A percentile compares a stretch with the other conserved stretches of the same genome.
Conservation (phyloP, 2,113 vertebrate species). For the Poecilia latipinna region DNA sequence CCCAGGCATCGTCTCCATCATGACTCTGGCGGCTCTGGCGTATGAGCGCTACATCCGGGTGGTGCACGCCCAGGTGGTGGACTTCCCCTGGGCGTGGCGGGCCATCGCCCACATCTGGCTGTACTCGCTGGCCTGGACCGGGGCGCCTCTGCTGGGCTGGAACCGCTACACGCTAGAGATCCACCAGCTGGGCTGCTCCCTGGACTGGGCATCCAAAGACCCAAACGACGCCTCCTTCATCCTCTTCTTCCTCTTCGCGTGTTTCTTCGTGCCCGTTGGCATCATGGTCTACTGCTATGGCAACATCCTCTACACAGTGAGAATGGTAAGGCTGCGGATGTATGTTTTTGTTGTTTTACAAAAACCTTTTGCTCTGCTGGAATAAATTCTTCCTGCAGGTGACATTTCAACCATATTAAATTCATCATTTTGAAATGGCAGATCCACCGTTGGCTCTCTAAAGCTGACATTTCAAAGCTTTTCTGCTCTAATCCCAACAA, state of each 20-base stretch:
- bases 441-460: neutral
- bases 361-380: too few species aligned
- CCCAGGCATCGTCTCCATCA: constrained; percentile 91
- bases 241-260: constrained; percentile 90
- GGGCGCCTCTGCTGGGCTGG: constrained; percentile 91
- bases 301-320: constrained; percentile 89
- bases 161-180: constrained; percentile 91
- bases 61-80: constrained; percentile 89
- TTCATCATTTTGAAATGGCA: neutral
- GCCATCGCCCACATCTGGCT: constrained; percentile 92
- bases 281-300: constrained; percentile 94
- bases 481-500: neutral
- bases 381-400: neutral
- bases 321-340: constrained; percentile 83
- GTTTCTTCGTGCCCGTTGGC: constrained; percentile 87
- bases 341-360: neutral
- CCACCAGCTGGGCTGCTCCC: constrained; percentile 88
- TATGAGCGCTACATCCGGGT: constrained; percentile 92
- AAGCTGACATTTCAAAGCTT: neutral
- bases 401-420: neutral
- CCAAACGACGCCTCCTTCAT: constrained; percentile 89
- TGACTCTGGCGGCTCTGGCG: constrained; percentile 88
- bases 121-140: constrained; percentile 92
- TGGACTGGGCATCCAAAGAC: constrained; percentile 91
- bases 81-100: constrained; percentile 90